Evolutionary conservation across 1,140 invertebrate species (phyloP).

Genomic region (Trissolcus basalis): DNA sequence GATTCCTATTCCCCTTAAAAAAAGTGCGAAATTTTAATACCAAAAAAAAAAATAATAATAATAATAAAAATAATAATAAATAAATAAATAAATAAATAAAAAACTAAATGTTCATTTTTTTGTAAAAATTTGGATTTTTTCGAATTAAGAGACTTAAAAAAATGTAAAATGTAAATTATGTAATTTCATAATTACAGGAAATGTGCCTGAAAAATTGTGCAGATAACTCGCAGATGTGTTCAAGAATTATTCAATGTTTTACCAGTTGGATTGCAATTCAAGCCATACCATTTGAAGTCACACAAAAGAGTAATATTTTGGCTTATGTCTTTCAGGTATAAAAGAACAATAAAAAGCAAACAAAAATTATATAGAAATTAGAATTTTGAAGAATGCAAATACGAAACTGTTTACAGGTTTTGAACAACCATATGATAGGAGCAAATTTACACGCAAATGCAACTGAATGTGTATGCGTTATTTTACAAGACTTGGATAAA

Average conservation of each 20-base stretch:
- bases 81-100: no score
- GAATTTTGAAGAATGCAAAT: no score
- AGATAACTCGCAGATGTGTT: conserved; percentile 77
- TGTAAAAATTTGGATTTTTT: no score
- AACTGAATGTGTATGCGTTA: conserved; percentile 92
- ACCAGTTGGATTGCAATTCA: conserved; percentile 87
- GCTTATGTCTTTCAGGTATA: conserved; percentile 81
- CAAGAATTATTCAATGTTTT: conserved; percentile 85
- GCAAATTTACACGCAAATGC: conserved; percentile 91
- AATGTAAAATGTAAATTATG: neutral
- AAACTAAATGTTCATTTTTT: no score
- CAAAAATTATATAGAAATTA: no score
- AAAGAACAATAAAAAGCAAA: neutral
- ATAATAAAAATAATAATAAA: no score
- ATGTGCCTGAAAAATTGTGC: conserved; percentile 80
- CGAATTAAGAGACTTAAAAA: no score
- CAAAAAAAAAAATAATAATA: no score
- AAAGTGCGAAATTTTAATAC: no score
- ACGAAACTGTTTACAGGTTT: conserved; percentile 67
- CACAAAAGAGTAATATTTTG: conserved; percentile 82
- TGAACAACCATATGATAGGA: conserved; percentile 80
- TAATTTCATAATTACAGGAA: conserved; percentile 71
- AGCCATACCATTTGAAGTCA: conserved; percentile 81
- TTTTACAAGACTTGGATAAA: conserved; percentile 87
- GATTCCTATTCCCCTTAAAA: no score